Base-by-base conservation (phyloP, 2,888 invertebrate species). In the Limnephilus auricula region DNA sequence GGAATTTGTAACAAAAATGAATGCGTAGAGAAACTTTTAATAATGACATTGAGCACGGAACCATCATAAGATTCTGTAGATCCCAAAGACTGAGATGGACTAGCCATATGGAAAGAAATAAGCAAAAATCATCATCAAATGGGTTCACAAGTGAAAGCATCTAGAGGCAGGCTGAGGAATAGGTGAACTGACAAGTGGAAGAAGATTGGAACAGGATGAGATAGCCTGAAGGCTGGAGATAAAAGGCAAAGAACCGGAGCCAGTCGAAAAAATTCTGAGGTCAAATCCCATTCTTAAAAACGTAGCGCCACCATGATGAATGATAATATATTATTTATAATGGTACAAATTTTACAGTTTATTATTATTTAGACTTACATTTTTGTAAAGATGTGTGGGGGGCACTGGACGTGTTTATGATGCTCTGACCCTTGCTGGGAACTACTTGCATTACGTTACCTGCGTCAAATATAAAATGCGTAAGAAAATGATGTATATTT, bases 381-480 rank as follows among this genome's bases (percentile, higher is more conserved):
- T 93, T 93, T 89, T 93, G 92, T 32, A 90, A 78, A 5, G 90
- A 80, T 37, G 90, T 78, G 80, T 80, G 25, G 25, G 50, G 45
- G 31, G 78, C 9, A 91, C 79, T 78, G 34, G 91, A 79, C n/a
- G 91, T 89, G 25, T 65, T 89, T 32, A 88, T 90, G n/a, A 90
- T 85, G 31, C 87, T 90, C 65, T 93, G 90, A 91, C 94, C 93
- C 93, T 95, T 95, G 83, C 95, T 95, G 15, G 94, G 93, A 3
- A 94, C 93, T 94, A 95, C 94, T 93, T 95, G 95, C 87, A 95
- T 94, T 37, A 95, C 90, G 93, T 95, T 95, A 93, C 95, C 95
- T 95, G 94, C 25, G n/a, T 25, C 65, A 82, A 91, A 80, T n/a
- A 78, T 25, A 82, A 32, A 82, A 82, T 31, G 25, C 25, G 12